Conservation (phyloP, 2,797 vertebrate species). For the Cyclopterus lumpus region DNA sequence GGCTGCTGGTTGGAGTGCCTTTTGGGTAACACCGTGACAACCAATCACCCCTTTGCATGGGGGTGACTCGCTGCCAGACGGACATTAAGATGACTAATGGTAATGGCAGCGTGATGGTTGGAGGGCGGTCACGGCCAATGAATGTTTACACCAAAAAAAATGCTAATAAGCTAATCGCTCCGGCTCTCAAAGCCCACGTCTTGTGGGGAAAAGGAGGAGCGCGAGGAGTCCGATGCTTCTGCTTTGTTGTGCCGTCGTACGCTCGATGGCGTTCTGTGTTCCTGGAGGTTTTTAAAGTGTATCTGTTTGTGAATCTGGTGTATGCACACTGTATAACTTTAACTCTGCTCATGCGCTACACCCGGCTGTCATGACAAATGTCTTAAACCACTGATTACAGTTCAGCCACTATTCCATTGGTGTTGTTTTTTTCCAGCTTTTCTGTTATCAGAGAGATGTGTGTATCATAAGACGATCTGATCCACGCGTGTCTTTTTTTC, state of each 20-base stretch:
- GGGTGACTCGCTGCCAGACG: slow-evolving; percentile 72
- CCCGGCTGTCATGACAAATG: slow-evolving; percentile 42
- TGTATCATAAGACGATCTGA: slow-evolving; percentile 38
- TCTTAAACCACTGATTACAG: slow-evolving; percentile 61
- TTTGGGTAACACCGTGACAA: slow-evolving; percentile 58
- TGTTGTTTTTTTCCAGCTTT: slow-evolving; percentile 20
- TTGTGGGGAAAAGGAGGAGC: slow-evolving; percentile 66
- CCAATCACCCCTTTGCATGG: no score
- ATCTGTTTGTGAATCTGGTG: slow-evolving; percentile 62
- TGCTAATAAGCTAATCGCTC: slow-evolving; percentile 83
- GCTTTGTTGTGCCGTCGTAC: slow-evolving; percentile 64
- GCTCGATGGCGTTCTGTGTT: slow-evolving; percentile 66
- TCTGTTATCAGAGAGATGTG: slow-evolving; percentile 42
- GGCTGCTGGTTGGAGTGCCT: slow-evolving; percentile 76
- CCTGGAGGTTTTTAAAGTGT: slow-evolving; percentile 44
- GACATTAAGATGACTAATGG: slow-evolving; percentile 73
- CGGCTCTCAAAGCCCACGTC: slow-evolving; percentile 64
- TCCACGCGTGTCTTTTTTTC: slow-evolving; percentile 20
- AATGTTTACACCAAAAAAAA: slow-evolving; percentile 85
- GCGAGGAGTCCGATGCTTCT: slow-evolving; percentile 61
- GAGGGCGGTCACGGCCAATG: slow-evolving; percentile 79
- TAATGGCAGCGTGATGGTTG: slow-evolving; percentile 71
- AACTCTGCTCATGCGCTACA: slow-evolving; percentile 55
- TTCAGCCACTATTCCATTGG: slow-evolving; percentile 37
- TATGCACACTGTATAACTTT: slow-evolving; percentile 65